These are phyloP conservation scores for Thymallus thymallus DNA, from an alignment of 2,113 vertebrate genomes.

Conservation along the genomic window DNA sequence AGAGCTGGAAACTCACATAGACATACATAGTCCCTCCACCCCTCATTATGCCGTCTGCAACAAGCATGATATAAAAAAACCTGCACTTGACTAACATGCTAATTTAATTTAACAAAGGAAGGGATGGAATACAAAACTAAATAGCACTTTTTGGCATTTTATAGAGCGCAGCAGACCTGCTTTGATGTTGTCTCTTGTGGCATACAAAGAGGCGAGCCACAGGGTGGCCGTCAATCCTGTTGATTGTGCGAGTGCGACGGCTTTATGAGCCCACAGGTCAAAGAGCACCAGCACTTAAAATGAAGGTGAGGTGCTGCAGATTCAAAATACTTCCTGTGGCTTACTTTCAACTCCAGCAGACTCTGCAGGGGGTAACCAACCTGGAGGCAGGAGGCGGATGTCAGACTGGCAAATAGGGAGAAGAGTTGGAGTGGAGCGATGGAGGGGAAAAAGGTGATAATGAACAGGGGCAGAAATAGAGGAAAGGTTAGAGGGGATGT, in stretches of 20 bases:
- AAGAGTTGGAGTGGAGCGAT: background rate
- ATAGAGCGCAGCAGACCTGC: conserved; percentile 10
- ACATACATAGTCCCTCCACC: background rate
- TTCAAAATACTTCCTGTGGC: conserved; percentile 6
- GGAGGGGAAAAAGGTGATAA: background rate
- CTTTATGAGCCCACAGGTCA: conserved; percentile 31
- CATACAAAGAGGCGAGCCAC: conserved; percentile 5
- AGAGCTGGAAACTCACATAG: background rate
- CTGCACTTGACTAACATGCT: conserved; percentile 5
- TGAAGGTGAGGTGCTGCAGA: conserved; percentile 18
- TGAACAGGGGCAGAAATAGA: background rate
- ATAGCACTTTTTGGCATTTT: conserved; percentile 29
- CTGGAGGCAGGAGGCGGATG: background rate
- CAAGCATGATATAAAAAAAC: conserved; percentile 1
- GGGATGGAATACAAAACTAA: conserved; percentile 11
- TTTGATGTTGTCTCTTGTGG: conserved; percentile 34
- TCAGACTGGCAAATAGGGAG: background rate
- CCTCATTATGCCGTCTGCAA: background rate
- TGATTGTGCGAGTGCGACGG: conserved; percentile 1
- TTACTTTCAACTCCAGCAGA: background rate
- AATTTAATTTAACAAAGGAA: conserved; percentile 17
- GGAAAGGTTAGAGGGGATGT: background rate
- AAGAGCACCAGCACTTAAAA: conserved; percentile 18
- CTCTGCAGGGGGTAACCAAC: background rate
- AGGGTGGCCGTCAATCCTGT: conserved; percentile 19